A percentile compares a stretch with the other conserved stretches of the same genome.
Conservation (phyloP, 2,888 invertebrate genomes). For the Machimus atricapillus region DNA sequence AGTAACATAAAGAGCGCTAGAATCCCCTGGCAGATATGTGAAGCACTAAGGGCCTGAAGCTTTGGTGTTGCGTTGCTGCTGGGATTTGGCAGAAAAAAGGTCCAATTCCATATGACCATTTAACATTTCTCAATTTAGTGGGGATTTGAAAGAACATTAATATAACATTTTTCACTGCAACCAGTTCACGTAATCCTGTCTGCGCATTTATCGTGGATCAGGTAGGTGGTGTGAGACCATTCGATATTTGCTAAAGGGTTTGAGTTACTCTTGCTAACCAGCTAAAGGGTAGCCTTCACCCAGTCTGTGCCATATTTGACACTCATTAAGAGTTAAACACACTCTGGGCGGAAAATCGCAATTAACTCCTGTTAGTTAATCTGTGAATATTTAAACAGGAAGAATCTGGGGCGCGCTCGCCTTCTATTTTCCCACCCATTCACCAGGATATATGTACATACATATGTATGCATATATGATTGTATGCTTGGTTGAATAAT, state of each 20-base stretch:
- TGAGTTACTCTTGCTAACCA: neutral
- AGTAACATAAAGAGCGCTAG: neutral
- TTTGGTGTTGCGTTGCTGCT: neutral
- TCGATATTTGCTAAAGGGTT: neutral
- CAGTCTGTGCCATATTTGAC: neutral
- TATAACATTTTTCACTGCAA: neutral
- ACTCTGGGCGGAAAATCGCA: neutral
- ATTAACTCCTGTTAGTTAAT: slow-evolving; percentile 13
- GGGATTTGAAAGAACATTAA: neutral
- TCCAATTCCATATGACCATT: neutral
- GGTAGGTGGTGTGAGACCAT: neutral
- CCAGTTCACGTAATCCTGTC: neutral
- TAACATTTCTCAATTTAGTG: neutral
- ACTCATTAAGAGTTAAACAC: slow-evolving; percentile 11
- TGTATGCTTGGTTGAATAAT: neutral
- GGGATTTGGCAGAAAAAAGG: neutral
- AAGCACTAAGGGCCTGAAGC: neutral
- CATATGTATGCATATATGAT: neutral
- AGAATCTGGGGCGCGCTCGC: neutral
- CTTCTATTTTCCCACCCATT: neutral
- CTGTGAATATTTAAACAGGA: neutral
- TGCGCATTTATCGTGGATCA: neutral
- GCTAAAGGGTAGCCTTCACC: neutral
- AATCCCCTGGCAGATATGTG: neutral
- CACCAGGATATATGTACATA: neutral